These are phyloP conservation scores for Myotis findleyi DNA, from an alignment of 2,797 vertebrate species.

Conservation along the genomic window DNA sequence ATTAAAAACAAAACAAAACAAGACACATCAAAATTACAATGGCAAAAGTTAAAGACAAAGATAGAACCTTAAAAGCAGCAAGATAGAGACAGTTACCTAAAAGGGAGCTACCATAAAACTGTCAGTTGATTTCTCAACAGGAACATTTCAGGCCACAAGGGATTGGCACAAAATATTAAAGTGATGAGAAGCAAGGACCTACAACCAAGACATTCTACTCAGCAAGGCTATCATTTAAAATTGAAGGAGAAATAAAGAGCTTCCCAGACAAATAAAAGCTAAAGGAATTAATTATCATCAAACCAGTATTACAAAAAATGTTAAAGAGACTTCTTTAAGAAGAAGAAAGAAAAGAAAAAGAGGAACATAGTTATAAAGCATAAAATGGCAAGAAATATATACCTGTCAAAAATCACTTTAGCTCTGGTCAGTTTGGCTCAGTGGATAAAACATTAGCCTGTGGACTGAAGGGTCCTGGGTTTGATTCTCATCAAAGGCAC, in stretches of 20 bases:
- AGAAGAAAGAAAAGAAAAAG: background rate
- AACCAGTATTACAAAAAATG: background rate
- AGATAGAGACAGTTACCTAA: background rate
- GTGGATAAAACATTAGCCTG: background rate
- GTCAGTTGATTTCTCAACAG: background rate
- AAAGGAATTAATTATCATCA: background rate
- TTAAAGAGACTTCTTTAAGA: background rate
- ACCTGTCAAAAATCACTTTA: background rate
- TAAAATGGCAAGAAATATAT: background rate
- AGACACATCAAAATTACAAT: background rate
- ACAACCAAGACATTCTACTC: background rate
- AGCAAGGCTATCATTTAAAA: background rate
- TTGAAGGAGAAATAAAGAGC: background rate
- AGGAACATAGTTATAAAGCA: background rate
- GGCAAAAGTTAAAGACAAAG: background rate
- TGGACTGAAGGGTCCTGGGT: too few relatives aligned
- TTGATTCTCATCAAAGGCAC: too few relatives aligned
- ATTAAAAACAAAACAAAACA: too few relatives aligned
- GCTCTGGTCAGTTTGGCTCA: background rate
- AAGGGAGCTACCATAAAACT: background rate
- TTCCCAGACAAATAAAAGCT: background rate
- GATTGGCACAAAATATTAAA: background rate
- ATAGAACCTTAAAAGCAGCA: background rate
- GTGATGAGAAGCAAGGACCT: background rate
- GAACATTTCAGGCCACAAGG: background rate